Base-by-base conservation (phyloP, 2,113 vertebrate species). In the Peromyscus leucopus region DNA sequence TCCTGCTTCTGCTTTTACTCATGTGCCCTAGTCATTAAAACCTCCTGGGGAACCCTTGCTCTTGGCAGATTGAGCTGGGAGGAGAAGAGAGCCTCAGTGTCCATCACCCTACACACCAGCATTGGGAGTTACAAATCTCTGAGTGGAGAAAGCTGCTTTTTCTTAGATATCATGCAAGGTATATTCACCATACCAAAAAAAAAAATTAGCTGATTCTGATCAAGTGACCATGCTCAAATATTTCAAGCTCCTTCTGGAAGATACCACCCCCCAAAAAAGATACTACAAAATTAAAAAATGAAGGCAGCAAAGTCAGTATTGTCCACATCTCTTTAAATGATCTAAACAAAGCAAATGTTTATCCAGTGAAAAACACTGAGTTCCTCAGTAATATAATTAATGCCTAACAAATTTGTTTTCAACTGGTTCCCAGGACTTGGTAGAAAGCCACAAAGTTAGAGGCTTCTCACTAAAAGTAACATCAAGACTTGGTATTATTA, bases 21-120 rank as follows among this genome's bases (percentile, higher is more conserved):
- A 67, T 93, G 71, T 75, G 93, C 89, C 84, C 89, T 69, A 72
- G 61, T 96, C 84, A 96, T 96, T 92, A 98, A 96, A 74, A 36
- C 75, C 87, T 95, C 63, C 85, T 75, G n/a, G 42, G 69, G 83
- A 90, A 72, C 10, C 39, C 90, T 91, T 74, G 48, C 80, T 92
- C 26, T 61, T 67, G 55, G 36, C 36, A 69, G 13, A 15, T 4
- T 33, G 22, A 79, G 22, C n/a, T 8, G 3, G 33, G 69, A 67
- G 48, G 28, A 92, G 90, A 95, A 87, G 90, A 94, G 61, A 0
- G 39, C 36, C 48, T 80, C 85, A 59, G 86, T 95, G 88, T 93
- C 91, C 0, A 1, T 93, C 75, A 80, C 65, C 48, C 48, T 63
- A 65, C 33, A n/a, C 10, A 9, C 46, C 94, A 76, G n/a, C 1